Conservation (phyloP, 1,140 invertebrate genomes). For the Battus philenor region DNA sequence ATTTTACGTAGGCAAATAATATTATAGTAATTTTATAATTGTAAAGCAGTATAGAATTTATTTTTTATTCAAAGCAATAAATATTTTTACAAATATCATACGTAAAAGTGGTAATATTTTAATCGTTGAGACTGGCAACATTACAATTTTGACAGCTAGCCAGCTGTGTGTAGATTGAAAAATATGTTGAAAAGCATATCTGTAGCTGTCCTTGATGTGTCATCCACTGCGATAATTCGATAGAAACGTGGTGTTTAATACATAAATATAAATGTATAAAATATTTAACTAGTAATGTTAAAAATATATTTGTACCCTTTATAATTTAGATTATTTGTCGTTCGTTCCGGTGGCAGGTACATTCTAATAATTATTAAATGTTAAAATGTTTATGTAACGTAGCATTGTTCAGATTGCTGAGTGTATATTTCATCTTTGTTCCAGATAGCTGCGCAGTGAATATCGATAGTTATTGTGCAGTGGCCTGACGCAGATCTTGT, state of each 20-base stretch:
- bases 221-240: slow-evolving; percentile 63
- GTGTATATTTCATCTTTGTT: slow-evolving; percentile 63
- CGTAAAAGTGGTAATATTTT: slow-evolving; percentile 21
- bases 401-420: slow-evolving; percentile 59
- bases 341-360: slow-evolving; percentile 48
- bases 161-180: slow-evolving; percentile 70
- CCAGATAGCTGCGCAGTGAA: slow-evolving; percentile 48
- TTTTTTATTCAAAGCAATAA: too few relatives aligned
- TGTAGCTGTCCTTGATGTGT: slow-evolving; percentile 68
- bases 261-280: slow-evolving; percentile 20
- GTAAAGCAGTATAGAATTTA: too few relatives aligned
- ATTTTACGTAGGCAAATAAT: too few relatives aligned
- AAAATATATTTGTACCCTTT: slow-evolving; percentile 8
- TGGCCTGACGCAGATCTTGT: slow-evolving; percentile 12
- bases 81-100: too few relatives aligned
- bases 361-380: slow-evolving; percentile 43
- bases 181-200: slow-evolving; percentile 59
- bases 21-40: too few relatives aligned
- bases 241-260: slow-evolving; percentile 48
- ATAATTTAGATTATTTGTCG: slow-evolving; percentile 4
- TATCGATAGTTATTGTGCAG: slow-evolving; percentile 17
- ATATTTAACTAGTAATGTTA: neutral
- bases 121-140: slow-evolving; percentile 41
- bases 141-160: slow-evolving; percentile 56
- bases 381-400: slow-evolving; percentile 73